Percentiles rank a stretch among this genome's conserved stretches.
phyloP scores from a whole-genome alignment of 2,113 vertebrate species.

The Misgurnus anguillicaudatus region DNA sequence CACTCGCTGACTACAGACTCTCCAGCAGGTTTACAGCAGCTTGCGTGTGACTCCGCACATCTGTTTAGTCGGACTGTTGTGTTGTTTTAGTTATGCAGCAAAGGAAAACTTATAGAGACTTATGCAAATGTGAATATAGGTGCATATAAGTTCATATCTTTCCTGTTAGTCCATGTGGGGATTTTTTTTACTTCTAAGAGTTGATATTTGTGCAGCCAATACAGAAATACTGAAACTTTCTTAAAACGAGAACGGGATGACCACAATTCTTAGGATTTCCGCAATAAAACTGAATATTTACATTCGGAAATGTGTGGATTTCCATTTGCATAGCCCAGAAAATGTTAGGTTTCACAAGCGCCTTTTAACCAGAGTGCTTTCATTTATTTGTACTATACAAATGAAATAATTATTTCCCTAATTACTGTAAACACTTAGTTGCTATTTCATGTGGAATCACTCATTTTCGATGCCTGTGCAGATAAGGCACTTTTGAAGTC shows the following conservation, averaged over 20 bases:
- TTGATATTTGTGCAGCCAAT: too few species aligned
- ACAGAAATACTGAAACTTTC: too few species aligned
- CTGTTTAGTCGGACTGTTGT: not conserved
- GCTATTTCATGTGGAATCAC: slow-evolving; percentile 85
- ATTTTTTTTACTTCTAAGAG: too few species aligned
- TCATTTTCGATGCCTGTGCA: slow-evolving; percentile 78
- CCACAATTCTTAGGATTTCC: too few species aligned
- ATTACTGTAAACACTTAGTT: slow-evolving; percentile 80
- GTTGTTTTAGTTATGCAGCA: too few species aligned
- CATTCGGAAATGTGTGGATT: too few species aligned
- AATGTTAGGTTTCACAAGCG: slow-evolving; percentile 55
- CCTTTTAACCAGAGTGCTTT: slow-evolving; percentile 67
- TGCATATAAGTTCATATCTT: too few species aligned
- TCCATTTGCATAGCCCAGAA: not conserved
- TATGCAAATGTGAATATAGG: too few species aligned
- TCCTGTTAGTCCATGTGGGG: too few species aligned
- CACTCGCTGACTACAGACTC: slow-evolving; percentile 41
- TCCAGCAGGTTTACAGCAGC: slow-evolving; percentile 68
- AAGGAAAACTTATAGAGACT: too few species aligned
- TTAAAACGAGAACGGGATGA: too few species aligned
- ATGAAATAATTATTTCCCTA: slow-evolving; percentile 79
- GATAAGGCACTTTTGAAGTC: slow-evolving; percentile 85
- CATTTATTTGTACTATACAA: slow-evolving; percentile 81
- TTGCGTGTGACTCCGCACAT: slow-evolving; percentile 51
- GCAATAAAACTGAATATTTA: too few species aligned